Evolutionary conservation across 2,888 invertebrate genomes (phyloP), one percentile per base, ranked within the genome.

Genomic region (Macropis europaea): DNA sequence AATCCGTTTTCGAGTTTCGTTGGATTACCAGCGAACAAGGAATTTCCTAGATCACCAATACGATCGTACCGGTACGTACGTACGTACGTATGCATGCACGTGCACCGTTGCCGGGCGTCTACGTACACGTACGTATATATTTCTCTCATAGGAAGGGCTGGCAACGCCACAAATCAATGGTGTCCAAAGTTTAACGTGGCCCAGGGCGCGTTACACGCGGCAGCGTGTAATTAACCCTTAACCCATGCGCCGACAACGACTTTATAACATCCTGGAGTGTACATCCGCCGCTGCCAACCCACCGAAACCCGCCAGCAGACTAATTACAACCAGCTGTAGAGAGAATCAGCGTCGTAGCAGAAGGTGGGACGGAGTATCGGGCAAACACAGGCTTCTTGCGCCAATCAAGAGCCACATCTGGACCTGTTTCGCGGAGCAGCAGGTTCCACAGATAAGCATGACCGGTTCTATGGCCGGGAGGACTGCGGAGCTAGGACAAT

Each of bases 131-230:
- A 11, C 13, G 15, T 59, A 22, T 48, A 36, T 67, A 61, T 69
- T 69, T 73, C 64, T 74, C 81, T 68, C 68, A 71, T 61, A 61
- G 71, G 53, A 50, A 62, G 69, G 66, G 61, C 67, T 77, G 45
- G 68, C 61, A 69, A 77, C 66, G 73, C 83, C 82, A 85, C 86
- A 86, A 87, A 87, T 87, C 86, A 86, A 86, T 87, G 86, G 82
- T 82, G 85, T 85, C 82, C 80, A 86, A 87, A 87, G 86, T 87
- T 87, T 81, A 82, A 84, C 79, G 78, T 78, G 68, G 79, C 80
- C 78, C 79, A 59, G 69, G 76, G 81, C 81, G 72, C 74, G 81
- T 80, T 83, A 84, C 78, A 82, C 81, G 70, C 69, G 81, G 81
- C 68, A 77, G 79, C 83, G 82, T 85, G 84, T 85, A 87, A 87